Percentiles rank a stretch among this genome's conserved stretches.
Conservation (phyloP, 2,113 vertebrate species). For the Xiphorhynchus elegans region DNA sequence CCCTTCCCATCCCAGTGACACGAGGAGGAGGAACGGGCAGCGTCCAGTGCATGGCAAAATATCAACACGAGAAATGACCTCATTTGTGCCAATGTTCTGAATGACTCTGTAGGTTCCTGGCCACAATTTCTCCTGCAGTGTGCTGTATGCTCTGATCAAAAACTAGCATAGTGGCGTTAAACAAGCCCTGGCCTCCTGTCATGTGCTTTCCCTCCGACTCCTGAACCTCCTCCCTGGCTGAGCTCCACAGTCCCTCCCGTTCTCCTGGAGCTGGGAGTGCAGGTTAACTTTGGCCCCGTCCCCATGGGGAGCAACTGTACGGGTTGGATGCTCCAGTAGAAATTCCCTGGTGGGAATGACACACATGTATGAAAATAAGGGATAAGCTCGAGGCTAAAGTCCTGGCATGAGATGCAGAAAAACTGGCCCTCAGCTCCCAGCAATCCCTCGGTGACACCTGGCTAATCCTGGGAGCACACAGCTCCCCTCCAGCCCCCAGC, state of each 20-base stretch:
- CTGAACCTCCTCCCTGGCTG: background rate
- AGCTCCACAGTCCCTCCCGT: background rate
- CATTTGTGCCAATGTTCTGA: background rate
- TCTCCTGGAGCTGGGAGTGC: background rate
- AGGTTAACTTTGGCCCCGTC: background rate
- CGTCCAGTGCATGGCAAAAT: background rate
- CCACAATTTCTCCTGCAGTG: background rate
- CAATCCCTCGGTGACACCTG: background rate
- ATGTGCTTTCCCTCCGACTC: background rate
- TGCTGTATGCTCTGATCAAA: background rate
- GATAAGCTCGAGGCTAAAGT: background rate
- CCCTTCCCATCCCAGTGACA: slow-evolving; percentile 29
- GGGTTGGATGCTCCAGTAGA: background rate
- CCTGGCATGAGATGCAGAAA: slow-evolving; percentile 20
- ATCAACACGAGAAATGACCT: slow-evolving; percentile 40
- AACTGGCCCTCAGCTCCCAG: background rate
- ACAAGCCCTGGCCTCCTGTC: background rate
- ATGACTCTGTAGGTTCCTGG: background rate
- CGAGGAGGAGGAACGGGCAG: background rate
- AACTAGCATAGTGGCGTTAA: background rate
- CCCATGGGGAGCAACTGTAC: fast-evolving
- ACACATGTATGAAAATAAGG: slow-evolving; percentile 7
- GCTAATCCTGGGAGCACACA: background rate
- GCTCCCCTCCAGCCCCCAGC: background rate
- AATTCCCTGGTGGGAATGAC: background rate